A percentile compares a stretch with the other conserved stretches of the same genome.
These are phyloP conservation scores for Polyommatus iphigenia DNA, from an alignment of 2,888 invertebrate genomes.

Conservation along the genomic window DNA sequence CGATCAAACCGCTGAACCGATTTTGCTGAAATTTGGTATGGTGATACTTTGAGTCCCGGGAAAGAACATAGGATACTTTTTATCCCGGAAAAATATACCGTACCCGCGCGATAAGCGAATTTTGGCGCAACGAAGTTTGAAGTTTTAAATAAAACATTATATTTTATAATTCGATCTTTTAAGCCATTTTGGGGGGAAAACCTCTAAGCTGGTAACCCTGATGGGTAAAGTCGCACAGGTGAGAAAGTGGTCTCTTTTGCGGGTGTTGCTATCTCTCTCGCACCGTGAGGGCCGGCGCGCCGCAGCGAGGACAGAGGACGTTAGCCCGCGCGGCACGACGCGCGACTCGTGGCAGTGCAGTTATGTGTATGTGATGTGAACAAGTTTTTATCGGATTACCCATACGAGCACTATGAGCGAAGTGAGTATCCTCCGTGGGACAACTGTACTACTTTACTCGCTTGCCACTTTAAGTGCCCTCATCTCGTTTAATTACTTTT, in stretches of 20 bases:
- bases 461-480: neutral
- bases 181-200: no score
- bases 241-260: conserved; percentile 53
- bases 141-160: no score
- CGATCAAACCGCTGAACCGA: no score
- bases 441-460: no score
- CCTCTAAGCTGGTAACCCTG: conserved; percentile 31
- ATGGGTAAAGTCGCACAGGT: conserved; percentile 53
- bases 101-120: no score
- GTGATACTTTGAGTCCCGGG: no score
- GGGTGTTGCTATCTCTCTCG: conserved; percentile 60
- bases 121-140: no score
- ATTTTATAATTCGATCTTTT: no score
- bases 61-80: no score
- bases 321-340: conserved; percentile 69
- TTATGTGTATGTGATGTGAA: conserved; percentile 65
- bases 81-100: no score
- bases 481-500: conserved; percentile 14
- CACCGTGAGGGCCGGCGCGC: conserved; percentile 56
- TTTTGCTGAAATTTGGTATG: no score
- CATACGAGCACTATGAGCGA: conserved; percentile 65
- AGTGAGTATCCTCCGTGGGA: conserved; percentile 59
- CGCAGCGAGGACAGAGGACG: conserved; percentile 58
- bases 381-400: conserved; percentile 51
- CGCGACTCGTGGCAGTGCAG: conserved; percentile 62